Percentiles rank a stretch among this genome's conserved stretches.
Conservation (phyloP, 2,113 vertebrate genomes). For the Psephotus haematonotus region DNA sequence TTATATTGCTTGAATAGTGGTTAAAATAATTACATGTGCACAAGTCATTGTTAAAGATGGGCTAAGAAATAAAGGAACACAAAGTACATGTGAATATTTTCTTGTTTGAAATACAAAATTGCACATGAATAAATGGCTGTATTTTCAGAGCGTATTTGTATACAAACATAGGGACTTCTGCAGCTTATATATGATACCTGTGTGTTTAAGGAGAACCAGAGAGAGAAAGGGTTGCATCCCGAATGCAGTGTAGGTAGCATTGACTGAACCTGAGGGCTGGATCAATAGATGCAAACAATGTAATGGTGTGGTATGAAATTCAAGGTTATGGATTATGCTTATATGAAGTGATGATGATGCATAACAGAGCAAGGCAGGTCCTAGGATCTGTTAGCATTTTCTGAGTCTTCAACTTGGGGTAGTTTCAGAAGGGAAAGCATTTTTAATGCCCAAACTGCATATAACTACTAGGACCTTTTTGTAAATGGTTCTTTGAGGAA, state of each 20-base stretch:
- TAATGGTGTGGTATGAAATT: neutral
- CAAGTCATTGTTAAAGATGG: neutral
- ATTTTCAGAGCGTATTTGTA: neutral
- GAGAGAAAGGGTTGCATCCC: too few species aligned
- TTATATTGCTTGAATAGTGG: neutral
- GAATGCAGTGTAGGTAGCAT: neutral
- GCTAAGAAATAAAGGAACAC: neutral
- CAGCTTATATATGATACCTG: neutral
- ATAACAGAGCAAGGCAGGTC: neutral
- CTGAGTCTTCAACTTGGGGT: neutral
- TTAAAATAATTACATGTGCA: neutral
- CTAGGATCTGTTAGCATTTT: neutral
- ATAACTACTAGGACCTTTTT: neutral
- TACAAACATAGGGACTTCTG: neutral
- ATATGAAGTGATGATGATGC: neutral
- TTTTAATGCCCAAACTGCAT: neutral
- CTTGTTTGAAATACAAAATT: neutral
- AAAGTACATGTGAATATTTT: neutral
- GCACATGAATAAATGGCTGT: neutral
- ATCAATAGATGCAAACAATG: neutral
- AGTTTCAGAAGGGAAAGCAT: neutral
- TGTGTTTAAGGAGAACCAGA: neutral
- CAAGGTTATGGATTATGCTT: accelerated
- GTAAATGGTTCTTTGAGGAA: neutral
- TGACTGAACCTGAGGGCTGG: neutral